phyloP scores from a whole-genome alignment of 2,888 invertebrate species.

The Oxycera nigricornis region DNA sequence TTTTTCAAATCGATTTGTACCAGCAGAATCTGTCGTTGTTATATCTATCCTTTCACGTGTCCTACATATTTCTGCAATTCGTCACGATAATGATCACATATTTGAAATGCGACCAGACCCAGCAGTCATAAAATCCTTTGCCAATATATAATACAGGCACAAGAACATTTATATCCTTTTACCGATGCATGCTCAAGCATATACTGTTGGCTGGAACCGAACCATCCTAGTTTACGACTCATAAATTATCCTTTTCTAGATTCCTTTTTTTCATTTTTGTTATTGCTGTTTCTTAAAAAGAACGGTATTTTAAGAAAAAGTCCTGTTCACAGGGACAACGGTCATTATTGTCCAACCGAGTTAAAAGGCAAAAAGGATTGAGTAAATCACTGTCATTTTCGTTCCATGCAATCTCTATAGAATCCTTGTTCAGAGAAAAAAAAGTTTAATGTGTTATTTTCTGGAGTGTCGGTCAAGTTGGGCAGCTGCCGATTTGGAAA shows the following conservation, averaged over 20 bases:
- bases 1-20: background rate
- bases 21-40: background rate
- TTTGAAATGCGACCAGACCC: constrained; percentile 21
- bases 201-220: background rate
- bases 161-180: background rate
- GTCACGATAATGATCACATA: constrained; percentile 38
- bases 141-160: background rate
- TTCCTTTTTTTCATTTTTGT: too few relatives aligned
- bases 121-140: background rate
- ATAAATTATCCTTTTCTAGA: constrained; percentile 37
- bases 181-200: background rate
- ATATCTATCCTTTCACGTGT: background rate
- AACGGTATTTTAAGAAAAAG: constrained; percentile 20
- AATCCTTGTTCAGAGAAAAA: background rate
- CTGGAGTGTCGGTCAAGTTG: background rate
- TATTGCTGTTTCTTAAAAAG: background rate
- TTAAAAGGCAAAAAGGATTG: constrained; percentile 33
- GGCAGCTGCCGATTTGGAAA: constrained; percentile 19
- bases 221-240: constrained; percentile 19
- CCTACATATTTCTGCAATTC: background rate
- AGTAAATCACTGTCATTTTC: constrained; percentile 37
- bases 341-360: constrained; percentile 28
- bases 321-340: constrained; percentile 9
- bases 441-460: constrained; percentile 7
- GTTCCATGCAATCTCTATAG: background rate